phyloP scores from a whole-genome alignment of 2,888 invertebrate genomes.

The Stenolophus ochropezus region DNA sequence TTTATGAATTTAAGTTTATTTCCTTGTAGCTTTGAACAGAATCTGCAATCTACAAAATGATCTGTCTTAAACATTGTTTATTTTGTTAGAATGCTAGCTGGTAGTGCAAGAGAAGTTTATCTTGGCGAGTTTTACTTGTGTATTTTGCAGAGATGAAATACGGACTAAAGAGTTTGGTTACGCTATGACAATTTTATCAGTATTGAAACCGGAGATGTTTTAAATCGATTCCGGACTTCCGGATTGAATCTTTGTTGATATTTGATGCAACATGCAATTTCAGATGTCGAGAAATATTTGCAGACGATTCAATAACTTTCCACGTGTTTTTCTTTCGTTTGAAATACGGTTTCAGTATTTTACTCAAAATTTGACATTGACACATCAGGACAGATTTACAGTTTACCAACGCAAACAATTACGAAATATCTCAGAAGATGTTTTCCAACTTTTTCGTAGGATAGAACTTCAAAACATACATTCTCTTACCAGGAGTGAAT shows the following conservation, averaged over 20 bases:
- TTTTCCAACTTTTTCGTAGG: no score
- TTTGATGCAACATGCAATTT: slow-evolving; percentile 24
- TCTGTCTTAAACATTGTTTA: no score
- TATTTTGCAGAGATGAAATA: not conserved
- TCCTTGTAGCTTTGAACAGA: no score
- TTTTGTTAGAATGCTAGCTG: no score
- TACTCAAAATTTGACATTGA: not conserved
- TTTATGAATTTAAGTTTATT: no score
- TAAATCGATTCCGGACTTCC: slow-evolving; percentile 7
- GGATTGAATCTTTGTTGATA: slow-evolving; percentile 19
- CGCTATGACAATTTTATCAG: not conserved
- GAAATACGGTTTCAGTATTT: slow-evolving; percentile 4
- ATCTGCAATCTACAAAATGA: no score
- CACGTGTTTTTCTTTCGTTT: not conserved
- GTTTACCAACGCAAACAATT: not conserved
- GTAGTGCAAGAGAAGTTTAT: no score
- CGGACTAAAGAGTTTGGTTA: not conserved
- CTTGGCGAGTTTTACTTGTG: not conserved
- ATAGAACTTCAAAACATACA: no score
- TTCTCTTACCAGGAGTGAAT: no score
- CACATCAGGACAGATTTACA: not conserved
- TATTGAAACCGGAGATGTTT: slow-evolving; percentile 7
- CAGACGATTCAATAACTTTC: not conserved
- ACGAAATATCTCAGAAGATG: no score
- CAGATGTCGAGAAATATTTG: slow-evolving; percentile 13